Evolutionary conservation across 1,140 invertebrate genomes (phyloP).

Genomic region (Pantala flavescens): DNA sequence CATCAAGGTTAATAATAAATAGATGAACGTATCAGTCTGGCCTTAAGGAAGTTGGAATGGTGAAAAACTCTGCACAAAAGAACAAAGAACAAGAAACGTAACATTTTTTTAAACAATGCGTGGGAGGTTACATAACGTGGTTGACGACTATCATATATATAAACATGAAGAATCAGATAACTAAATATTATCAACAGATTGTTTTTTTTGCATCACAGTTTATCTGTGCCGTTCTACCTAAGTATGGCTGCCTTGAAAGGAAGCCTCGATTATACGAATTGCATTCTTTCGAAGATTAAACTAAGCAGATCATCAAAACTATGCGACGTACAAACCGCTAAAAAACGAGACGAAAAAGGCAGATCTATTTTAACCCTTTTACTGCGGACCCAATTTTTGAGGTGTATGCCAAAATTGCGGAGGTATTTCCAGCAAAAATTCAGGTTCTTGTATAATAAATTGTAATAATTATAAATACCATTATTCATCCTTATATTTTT

Average conservation of each 20-base stretch:
- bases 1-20: neutral
- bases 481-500: too few species aligned
- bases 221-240: neutral
- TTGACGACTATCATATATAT: neutral
- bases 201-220: slow-evolving; percentile 2
- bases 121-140: neutral
- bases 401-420: too few species aligned
- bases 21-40: neutral
- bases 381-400: too few species aligned
- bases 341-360: neutral
- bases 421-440: too few species aligned
- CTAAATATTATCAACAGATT: neutral
- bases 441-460: too few species aligned
- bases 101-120: neutral
- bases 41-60: neutral
- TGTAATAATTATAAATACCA: too few species aligned
- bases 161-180: neutral
- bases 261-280: neutral
- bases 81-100: neutral
- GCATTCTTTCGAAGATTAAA: neutral
- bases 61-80: neutral
- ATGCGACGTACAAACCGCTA: neutral
- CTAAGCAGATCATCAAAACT: neutral
- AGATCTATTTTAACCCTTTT: too few species aligned
- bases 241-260: neutral